phyloP scores from a whole-genome alignment of 2,888 invertebrate species.

The Crioceris asparagi region DNA sequence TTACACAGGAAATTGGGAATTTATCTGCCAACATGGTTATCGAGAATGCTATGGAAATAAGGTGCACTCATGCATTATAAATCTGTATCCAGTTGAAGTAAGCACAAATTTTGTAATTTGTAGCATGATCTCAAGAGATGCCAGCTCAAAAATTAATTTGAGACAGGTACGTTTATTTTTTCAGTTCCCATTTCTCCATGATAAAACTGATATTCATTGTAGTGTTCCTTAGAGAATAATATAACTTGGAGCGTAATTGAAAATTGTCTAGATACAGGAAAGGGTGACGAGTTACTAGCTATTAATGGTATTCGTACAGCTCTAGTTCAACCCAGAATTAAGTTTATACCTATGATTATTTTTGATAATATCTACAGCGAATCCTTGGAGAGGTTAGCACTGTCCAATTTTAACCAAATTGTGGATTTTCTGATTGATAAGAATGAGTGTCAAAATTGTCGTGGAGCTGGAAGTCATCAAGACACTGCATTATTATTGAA shows the following conservation, averaged over 20 bases:
- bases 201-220: slow-evolving; percentile 11
- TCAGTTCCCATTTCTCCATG: neutral
- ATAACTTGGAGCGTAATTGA: slow-evolving; percentile 25
- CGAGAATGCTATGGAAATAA: slow-evolving; percentile 44
- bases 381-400: slow-evolving; percentile 16
- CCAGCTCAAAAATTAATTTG: slow-evolving; percentile 10
- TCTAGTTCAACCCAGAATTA: slow-evolving; percentile 26
- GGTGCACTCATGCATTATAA: slow-evolving; percentile 42
- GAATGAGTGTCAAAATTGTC: slow-evolving; percentile 12
- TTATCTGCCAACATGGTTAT: slow-evolving; percentile 25
- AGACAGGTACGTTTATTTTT: neutral
- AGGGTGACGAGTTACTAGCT: slow-evolving; percentile 33
- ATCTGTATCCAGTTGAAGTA: slow-evolving; percentile 14
- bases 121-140: slow-evolving; percentile 30
- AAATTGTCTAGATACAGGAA: slow-evolving; percentile 25
- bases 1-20: too few species aligned
- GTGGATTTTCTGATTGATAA: slow-evolving; percentile 16
- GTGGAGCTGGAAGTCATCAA: too few species aligned
- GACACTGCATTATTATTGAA: too few species aligned
- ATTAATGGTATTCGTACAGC: slow-evolving; percentile 33
- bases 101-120: slow-evolving; percentile 35
- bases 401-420: slow-evolving; percentile 20
- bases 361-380: slow-evolving; percentile 32
- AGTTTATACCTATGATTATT: slow-evolving; percentile 37
- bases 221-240: slow-evolving; percentile 33